Base-by-base conservation (phyloP, 1,140 invertebrate species). In the Akabosia matsudoensis region DNA sequence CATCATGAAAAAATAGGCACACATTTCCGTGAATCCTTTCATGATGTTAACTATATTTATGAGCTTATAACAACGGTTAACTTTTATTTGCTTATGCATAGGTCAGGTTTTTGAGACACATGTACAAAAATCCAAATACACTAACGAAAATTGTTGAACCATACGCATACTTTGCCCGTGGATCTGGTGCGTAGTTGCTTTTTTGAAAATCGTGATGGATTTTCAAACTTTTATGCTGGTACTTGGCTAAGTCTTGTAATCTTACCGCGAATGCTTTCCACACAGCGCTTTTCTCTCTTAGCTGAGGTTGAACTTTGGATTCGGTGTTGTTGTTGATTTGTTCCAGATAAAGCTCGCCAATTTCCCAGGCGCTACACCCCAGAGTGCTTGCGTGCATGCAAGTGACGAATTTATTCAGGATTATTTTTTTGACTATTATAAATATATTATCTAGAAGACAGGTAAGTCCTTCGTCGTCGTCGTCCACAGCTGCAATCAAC, bases 141-240 rank as follows among this genome's bases (percentile, higher is more conserved):
- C 28, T 30, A 13, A 28, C 24, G n/a, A 4, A 3, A 30, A 67
- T 13, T 3, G 61, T 67, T 2, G 61, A 67, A 3, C 61, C 61
- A 31, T 67, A 67, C 3, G 22, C 61, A 14, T 24, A 14, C 24
- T 67, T 28, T 67, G 61, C 1, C 22, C 24, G 28, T 14, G 24
- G 7, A 22, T 67, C 28, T 7, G 61, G 61, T 2, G 61, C 24
- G 24, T 67, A 67, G 61, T 67, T 67, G 7, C 24, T 7, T 7
- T 31, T 67, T 67, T 67, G 61, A 30, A 67, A 67, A 30, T 67
- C 61, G 24, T 61, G 54, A 61, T 61, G 54, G 24, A 61, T 61
- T 61, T 61, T 61, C 14, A 61, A 7, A 22, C 24, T 14, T 7
- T 16, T 24, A 22, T 61, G 54, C 24, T 61, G 54, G 54, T 61